Base-by-base conservation (phyloP, 2,888 invertebrate genomes). In the Drosophila percnosoma region DNA sequence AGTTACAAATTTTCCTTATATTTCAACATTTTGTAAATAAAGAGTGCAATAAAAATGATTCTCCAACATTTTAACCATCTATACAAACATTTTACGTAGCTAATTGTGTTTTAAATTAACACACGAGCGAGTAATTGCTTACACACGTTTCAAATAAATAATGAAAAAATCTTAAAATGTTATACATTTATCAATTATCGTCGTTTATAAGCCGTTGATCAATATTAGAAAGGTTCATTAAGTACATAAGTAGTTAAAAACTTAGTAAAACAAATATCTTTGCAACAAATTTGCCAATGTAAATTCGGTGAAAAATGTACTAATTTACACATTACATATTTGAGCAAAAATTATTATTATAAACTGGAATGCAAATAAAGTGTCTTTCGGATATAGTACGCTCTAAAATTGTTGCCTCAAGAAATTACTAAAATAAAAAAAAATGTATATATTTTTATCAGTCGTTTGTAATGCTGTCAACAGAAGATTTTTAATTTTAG, bases 1-100 rank as follows among this genome's bases (percentile, higher is more conserved):
- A 68, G 55, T 70, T 68, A 58, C 59, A 53, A 24, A 11, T 42
- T 36, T 63, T 68, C 45, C 36, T 62, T 33, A 60, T 31, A 31
- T 67, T 42, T 48, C 31, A 8, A 27, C 66, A 38, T 24, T 21
- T 45, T 36, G 21, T 21, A 31, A 21, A 36, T 36, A 27, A 21
- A 18, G 24, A 21, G 21, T 29, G 21, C 18, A 40, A 33, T 11
- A 34, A 55, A 42, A n/a, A n/a, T 21, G 42, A 11, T 11, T 2
- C 42, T 2, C 0, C 11, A 42, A 21, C 1, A 5, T 21, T 5
- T 21, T 5, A 11, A 21, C 11, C 5, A 40, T n/a, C n/a, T 40
- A 10, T 10, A 5, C 0, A 1, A 21, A n/a, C 11, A 42, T 2
- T 11, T 11, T 21, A 2, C 11, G 10, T 21, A 11, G 11, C 21